Base-by-base conservation (phyloP, 2,113 vertebrate species). In the Enhydra lutris region DNA sequence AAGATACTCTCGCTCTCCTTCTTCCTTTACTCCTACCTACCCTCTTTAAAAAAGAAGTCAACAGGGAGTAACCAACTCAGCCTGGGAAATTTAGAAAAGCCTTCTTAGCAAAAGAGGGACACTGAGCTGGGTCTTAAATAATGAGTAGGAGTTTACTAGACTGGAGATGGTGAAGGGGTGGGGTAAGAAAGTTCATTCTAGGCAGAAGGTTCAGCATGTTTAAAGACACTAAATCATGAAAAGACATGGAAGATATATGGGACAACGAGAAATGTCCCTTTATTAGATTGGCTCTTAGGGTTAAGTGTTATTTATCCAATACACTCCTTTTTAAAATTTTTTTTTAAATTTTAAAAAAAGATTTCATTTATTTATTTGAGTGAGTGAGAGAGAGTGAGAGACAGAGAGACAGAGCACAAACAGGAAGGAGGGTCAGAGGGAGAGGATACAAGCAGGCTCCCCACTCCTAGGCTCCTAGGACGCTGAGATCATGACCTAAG, bases 181-280 rank as follows among this genome's bases (percentile, higher is more conserved):
- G 47, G 82, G 39, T 29, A 12, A 24, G 45, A 39, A 52, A 76
- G 55, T 31, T 92, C 74, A 92, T 55, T 74, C 29, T 57, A 89
- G n/a, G 26, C 10, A 50, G 78, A 96, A 94, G 36, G 26, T 84
- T 97, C n/a, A 84, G 45, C 26, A 83, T 63, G 9, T 61, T 90
- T 57, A 63, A 92, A 94, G 74, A 61, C 14, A 83, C 20, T 69
- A 26, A 92, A 78, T 65, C 31, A 65, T 55, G 86, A 85, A 94
- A 88, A 52, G 29, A 89, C 24, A 78, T 3, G 59, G 13, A 63
- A 65, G 34, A 45, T 47, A 42, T 7, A 55, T 39, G 39, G 29
- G 42, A 80, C 34, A 55, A 21, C 73, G 47, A 93, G 86, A 96
- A 88, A 95, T 57, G n/a, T 47, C 86, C 82, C 39, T 93, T 80